Evolutionary conservation across 2,113 vertebrate genomes (phyloP).

Genomic region (Zosterops borbonicus): DNA sequence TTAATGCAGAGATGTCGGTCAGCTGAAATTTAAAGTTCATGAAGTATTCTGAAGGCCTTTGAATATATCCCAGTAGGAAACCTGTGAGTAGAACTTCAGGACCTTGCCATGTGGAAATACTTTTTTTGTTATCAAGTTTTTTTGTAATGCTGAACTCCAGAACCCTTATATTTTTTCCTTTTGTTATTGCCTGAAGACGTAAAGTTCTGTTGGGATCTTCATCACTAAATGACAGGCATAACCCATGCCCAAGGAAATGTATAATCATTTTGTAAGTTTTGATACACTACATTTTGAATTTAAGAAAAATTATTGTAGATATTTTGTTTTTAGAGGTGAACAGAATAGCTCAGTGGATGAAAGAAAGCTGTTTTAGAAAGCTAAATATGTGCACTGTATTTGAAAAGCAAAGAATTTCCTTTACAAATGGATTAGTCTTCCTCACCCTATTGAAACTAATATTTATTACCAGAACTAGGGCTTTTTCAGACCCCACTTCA

Average conservation of each 20-base stretch:
- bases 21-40: slow-evolving; percentile 22
- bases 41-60: not conserved
- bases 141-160: not conserved
- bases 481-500: not conserved
- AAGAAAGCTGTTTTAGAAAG: not conserved
- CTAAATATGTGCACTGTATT: not conserved
- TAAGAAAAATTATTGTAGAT: not conserved
- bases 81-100: not conserved
- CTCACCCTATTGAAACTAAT: not conserved
- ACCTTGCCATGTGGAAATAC: not conserved
- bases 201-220: not conserved
- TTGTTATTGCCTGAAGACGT: not conserved
- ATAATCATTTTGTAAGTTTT: not conserved
- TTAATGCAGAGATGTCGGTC: not conserved
- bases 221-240: not conserved
- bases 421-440: not conserved
- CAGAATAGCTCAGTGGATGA: not conserved
- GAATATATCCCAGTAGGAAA: too few species aligned
- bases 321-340: not conserved
- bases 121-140: not conserved
- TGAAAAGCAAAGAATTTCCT: not conserved
- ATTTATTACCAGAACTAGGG: not conserved
- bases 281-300: not conserved
- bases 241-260: not conserved
- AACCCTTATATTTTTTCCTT: not conserved